Evolutionary conservation across 2,888 invertebrate species (phyloP), one percentile per base, ranked within the genome.

Genomic region (Drosophila buzzatii): DNA sequence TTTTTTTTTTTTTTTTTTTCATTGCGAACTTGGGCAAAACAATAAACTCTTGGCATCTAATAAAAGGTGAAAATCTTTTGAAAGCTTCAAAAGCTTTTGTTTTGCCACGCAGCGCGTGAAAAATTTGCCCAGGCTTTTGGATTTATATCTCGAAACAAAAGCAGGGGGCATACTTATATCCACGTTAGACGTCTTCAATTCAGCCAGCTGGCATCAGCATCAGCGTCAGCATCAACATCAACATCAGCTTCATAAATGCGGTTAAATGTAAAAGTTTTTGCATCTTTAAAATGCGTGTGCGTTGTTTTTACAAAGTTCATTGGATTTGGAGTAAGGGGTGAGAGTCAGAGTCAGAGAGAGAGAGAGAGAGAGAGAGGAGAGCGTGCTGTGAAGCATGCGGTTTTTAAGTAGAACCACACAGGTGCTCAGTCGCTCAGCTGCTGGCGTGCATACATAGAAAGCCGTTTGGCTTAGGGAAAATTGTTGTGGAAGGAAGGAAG

Each of bases 41-140:
- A 85, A 85, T 85, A 89, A 89, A 87, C 90, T 89, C 90, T 87
- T 82, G 85, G 79, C 82, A 90, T 89, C 90, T 87, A 85, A 89
- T 87, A 88, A 88, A 85, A 85, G 86, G 89, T 82, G 89, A 82
- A 88, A 90, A 90, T 90, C 89, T 90, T 88, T 78, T 82, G 64
- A 85, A 88, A 89, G 85, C 90, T 85, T 79, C 88, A 70, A 66
- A 84, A 87, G 85, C 85, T 79, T 84, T 81, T 67, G 51, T 63
- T 70, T 73, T 67, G 44, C 57, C 63, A 60, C 57, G 64, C 55
- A 55, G 47, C 45, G 59, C 59, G 59, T 59, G 53, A 57, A 69
- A 64, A 63, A 74, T 74, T 74, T 70, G 60, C 70, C 49, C 57
- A 52, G 60, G 70, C 58, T 70, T 64, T 79, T 58, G 67, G 73